A percentile compares a stretch with the other conserved stretches of the same genome.
These are phyloP conservation scores for Myotis myotis DNA, from an alignment of 2,797 vertebrate species.

Conservation along the genomic window DNA sequence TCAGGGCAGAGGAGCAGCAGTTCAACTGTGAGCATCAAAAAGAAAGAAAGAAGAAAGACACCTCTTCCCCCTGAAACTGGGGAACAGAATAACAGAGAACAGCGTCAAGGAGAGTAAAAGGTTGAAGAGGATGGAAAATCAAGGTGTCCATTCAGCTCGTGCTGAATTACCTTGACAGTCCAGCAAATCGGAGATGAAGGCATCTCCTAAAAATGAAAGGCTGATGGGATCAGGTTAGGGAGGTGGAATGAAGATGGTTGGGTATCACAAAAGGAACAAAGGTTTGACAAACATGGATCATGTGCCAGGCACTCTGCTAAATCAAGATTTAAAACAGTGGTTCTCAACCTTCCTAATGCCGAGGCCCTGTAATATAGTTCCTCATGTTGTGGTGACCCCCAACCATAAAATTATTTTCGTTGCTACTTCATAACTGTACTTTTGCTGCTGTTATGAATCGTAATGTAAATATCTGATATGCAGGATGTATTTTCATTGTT, in stretches of 20 bases:
- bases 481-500: no score
- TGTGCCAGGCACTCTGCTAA: neutral
- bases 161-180: no score
- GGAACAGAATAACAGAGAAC: neutral
- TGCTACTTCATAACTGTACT: no score
- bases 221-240: no score
- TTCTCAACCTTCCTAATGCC: no score
- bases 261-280: neutral
- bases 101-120: neutral
- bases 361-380: no score
- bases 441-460: no score
- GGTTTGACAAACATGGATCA: neutral
- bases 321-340: neutral
- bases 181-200: neutral
- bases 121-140: neutral
- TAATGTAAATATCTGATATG: no score
- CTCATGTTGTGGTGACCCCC: no score
- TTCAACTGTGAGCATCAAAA: neutral
- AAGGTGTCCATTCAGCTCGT: fast-evolving
- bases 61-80: neutral
- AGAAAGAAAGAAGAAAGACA: neutral
- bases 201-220: neutral
- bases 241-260: neutral
- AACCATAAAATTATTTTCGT: no score
- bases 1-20: neutral